A percentile compares a stretch with the other conserved stretches of the same genome.
phyloP scores from a whole-genome alignment of 2,113 vertebrate genomes.

The Apteryx owenii region DNA sequence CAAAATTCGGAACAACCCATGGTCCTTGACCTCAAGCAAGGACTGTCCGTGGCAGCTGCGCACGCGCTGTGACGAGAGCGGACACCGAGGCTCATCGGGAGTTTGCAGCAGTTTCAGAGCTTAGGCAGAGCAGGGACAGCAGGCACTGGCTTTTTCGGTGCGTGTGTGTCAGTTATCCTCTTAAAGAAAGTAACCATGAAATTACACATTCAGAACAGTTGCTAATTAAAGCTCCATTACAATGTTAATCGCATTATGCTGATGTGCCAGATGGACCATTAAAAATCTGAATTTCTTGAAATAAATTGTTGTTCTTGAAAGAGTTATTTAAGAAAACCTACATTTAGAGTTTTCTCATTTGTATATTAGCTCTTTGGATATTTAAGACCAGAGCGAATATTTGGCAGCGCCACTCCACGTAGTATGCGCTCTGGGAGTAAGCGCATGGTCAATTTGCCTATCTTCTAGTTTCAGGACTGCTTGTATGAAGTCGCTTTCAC shows the following conservation, averaged over 20 bases:
- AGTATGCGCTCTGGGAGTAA: background rate
- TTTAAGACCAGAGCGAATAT: background rate
- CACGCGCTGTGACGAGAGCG: accelerated
- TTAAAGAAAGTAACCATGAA: background rate
- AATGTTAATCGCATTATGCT: background rate
- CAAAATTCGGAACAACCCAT: background rate
- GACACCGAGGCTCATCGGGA: background rate
- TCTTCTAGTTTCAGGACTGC: background rate
- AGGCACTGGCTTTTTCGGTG: background rate
- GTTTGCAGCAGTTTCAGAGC: background rate
- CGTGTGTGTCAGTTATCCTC: background rate
- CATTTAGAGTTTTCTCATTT: background rate
- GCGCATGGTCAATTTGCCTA: background rate
- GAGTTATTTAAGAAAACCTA: background rate
- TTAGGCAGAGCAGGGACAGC: background rate
- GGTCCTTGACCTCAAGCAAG: background rate
- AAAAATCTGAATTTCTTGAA: background rate
- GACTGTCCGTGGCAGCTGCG: background rate
- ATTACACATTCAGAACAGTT: background rate
- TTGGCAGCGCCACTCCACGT: background rate
- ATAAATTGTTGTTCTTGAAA: conserved; percentile 21
- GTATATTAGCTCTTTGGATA: background rate
- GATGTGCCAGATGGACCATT: background rate
- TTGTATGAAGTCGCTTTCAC: background rate
- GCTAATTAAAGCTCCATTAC: background rate